A percentile compares a stretch with the other conserved stretches of the same genome.
These are phyloP conservation scores for Probaryconus sp. DNA, from an alignment of 1,140 invertebrate species.

Conservation along the genomic window DNA sequence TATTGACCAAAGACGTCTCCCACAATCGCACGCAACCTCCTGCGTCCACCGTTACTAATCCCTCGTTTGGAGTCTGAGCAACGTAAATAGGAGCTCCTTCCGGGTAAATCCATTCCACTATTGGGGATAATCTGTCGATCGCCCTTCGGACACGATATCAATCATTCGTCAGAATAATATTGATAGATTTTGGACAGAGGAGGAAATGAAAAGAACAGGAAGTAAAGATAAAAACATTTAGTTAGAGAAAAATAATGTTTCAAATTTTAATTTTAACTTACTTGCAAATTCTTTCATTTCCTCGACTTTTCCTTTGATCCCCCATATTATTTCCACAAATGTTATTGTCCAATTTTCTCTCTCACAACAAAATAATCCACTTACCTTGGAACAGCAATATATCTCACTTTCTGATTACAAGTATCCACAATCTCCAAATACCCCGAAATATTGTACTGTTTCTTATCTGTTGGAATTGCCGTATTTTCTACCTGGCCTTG, in stretches of 20 bases:
- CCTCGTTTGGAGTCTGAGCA: constrained; percentile 66
- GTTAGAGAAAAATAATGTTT: no score
- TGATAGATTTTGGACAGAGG: not conserved
- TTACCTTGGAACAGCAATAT: constrained; percentile 81
- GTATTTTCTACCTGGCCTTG: constrained; percentile 57
- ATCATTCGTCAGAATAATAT: constrained; percentile 9
- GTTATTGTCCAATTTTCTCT: not conserved
- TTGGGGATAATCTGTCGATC: constrained; percentile 59
- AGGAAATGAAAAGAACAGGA: not conserved
- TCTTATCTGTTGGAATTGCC: constrained; percentile 59
- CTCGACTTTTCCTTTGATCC: no score
- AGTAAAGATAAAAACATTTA: no score
- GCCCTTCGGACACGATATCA: constrained; percentile 55
- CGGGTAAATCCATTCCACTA: constrained; percentile 74
- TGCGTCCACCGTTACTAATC: constrained; percentile 81
- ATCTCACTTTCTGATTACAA: constrained; percentile 78
- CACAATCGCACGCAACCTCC: constrained; percentile 81
- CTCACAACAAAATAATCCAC: constrained; percentile 24
- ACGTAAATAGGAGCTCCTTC: constrained; percentile 69
- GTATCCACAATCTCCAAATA: constrained; percentile 82
- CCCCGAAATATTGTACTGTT: constrained; percentile 60
- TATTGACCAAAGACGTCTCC: constrained; percentile 78
- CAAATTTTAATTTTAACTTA: constrained; percentile 11
- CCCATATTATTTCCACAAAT: not conserved
- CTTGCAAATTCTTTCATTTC: no score